These are phyloP conservation scores for Moxostoma hubbsi DNA, from an alignment of 2,797 vertebrate species.

Conservation along the genomic window DNA sequence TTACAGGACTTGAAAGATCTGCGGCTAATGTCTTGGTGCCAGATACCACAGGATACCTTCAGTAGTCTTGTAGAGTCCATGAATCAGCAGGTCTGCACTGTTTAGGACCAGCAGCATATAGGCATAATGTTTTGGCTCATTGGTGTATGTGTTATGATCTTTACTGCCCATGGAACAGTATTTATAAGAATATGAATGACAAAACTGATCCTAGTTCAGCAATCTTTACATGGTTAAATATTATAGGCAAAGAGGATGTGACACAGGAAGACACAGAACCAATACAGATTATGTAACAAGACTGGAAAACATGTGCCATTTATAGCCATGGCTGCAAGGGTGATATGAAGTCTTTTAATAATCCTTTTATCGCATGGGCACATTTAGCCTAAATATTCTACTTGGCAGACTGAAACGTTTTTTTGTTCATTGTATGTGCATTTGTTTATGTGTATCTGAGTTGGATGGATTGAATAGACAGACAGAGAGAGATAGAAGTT, in stretches of 20 bases:
- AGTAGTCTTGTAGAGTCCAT: no score
- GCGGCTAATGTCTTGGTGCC: no score
- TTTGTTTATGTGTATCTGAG: constrained; percentile 1
- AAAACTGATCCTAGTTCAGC: constrained; percentile 3
- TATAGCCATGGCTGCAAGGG: constrained; percentile 24
- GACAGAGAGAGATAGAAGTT: background rate
- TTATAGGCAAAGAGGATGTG: constrained; percentile 33
- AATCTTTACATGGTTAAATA: constrained; percentile 27
- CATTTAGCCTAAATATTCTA: constrained; percentile 29
- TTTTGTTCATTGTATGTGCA: background rate
- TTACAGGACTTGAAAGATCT: no score
- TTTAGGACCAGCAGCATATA: no score
- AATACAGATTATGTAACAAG: constrained; percentile 43
- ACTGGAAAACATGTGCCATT: constrained; percentile 32
- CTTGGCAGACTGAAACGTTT: constrained; percentile 20
- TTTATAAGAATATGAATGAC: constrained; percentile 7
- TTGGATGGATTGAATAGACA: constrained; percentile 9
- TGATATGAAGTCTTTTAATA: constrained; percentile 20
- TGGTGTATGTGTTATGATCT: background rate
- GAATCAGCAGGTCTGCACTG: no score
- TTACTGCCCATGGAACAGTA: background rate
- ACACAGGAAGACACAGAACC: constrained; percentile 17
- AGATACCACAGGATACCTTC: no score
- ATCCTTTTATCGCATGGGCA: constrained; percentile 10
- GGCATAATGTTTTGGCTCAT: background rate